These are phyloP conservation scores for Siniperca undulata DNA, from an alignment of 2,797 vertebrate genomes.

Conservation along the genomic window DNA sequence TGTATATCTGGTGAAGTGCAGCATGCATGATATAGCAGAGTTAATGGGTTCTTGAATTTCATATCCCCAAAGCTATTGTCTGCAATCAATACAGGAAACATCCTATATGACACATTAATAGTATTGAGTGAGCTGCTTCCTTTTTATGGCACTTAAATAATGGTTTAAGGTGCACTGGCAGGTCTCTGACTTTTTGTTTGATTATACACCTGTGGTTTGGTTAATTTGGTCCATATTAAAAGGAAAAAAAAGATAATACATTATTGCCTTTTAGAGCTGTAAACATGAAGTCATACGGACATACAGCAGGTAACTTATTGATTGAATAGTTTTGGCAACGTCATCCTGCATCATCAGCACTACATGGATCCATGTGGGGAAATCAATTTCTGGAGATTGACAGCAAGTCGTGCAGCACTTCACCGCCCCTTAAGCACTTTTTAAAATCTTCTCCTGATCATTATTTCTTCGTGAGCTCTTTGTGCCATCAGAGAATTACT, in stretches of 20 bases:
- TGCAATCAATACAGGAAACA: constrained; percentile 26
- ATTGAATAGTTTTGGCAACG: background rate
- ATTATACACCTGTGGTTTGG: background rate
- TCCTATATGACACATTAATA: background rate
- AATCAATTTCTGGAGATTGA: background rate
- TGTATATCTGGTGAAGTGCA: constrained; percentile 9
- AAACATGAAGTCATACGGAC: background rate
- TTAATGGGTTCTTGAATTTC: constrained; percentile 25
- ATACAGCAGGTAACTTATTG: background rate
- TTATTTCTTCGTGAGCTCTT: too few relatives aligned
- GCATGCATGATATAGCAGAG: constrained; percentile 15
- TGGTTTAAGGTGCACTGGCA: background rate
- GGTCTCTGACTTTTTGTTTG: background rate
- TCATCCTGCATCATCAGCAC: background rate
- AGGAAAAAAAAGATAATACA: background rate
- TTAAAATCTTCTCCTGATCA: background rate
- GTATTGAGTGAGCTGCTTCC: background rate
- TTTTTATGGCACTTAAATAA: constrained; percentile 13
- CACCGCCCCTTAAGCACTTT: background rate
- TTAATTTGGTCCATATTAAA: background rate
- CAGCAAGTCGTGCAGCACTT: background rate
- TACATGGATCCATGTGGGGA: background rate
- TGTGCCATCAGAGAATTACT: background rate
- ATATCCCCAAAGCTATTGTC: background rate
- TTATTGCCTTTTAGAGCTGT: background rate